Evolutionary conservation across 2,113 vertebrate species (phyloP).

Genomic region (Tinamus guttatus): DNA sequence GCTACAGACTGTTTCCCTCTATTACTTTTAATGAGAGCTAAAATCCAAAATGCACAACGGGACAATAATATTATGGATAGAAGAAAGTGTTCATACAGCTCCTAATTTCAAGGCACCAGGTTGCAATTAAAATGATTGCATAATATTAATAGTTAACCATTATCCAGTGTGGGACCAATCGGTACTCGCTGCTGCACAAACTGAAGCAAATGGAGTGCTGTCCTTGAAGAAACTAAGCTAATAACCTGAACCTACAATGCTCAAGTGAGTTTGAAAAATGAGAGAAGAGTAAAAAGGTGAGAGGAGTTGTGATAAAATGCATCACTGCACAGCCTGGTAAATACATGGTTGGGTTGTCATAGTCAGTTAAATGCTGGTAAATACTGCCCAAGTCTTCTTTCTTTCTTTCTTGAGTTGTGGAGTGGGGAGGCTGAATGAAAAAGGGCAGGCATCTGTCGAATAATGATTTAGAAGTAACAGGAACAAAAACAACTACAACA

Average conservation of each 20-base stretch:
- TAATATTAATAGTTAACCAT: conserved; percentile 21
- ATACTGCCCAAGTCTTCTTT: neutral
- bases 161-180: neutral
- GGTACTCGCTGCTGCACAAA: neutral
- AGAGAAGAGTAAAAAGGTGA: neutral
- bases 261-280: conserved; percentile 43
- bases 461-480: neutral
- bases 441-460: neutral
- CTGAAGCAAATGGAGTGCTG: neutral
- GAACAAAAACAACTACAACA: neutral
- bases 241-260: neutral
- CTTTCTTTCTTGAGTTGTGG: neutral
- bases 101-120: neutral
- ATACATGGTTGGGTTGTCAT: neutral
- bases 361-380: neutral
- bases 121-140: conserved; percentile 46
- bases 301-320: neutral
- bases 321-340: neutral
- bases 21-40: conserved; percentile 73
- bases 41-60: conserved; percentile 66
- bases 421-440: neutral
- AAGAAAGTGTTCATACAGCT: neutral
- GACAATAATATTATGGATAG: conserved; percentile 52
- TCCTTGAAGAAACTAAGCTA: conserved; percentile 37
- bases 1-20: conserved; percentile 72